These are phyloP conservation scores for Chalcis sispes DNA, from an alignment of 2,888 invertebrate genomes.

Conservation along the genomic window DNA sequence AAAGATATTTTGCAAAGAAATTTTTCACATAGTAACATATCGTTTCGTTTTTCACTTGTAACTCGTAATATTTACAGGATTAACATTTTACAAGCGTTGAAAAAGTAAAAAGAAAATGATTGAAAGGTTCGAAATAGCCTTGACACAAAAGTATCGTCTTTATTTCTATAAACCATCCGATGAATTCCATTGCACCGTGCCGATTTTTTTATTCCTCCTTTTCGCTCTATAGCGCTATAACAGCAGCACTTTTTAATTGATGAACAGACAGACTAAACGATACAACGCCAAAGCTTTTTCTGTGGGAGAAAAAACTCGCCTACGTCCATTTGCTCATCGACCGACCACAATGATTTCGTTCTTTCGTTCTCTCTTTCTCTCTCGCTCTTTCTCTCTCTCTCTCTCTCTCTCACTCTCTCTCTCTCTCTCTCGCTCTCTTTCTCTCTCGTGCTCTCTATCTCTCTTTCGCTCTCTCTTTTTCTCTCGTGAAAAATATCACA, in stretches of 20 bases:
- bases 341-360: slow-evolving; percentile 53
- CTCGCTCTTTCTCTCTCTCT: slow-evolving; percentile 31
- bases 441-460: slow-evolving; percentile 29
- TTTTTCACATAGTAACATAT: slow-evolving; percentile 55
- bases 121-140: slow-evolving; percentile 59
- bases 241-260: slow-evolving; percentile 57
- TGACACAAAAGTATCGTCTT: slow-evolving; percentile 60
- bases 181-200: slow-evolving; percentile 60
- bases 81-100: slow-evolving; percentile 59
- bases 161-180: slow-evolving; percentile 60
- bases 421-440: slow-evolving; percentile 35
- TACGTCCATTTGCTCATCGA: slow-evolving; percentile 57
- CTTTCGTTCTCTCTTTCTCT: slow-evolving; percentile 36
- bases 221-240: slow-evolving; percentile 56
- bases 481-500: slow-evolving; percentile 60
- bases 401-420: slow-evolving; percentile 31
- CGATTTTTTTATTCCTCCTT: slow-evolving; percentile 55
- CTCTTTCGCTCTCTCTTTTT: slow-evolving; percentile 46
- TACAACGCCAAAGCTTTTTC: slow-evolving; percentile 58
- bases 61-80: slow-evolving; percentile 61
- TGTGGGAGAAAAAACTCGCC: slow-evolving; percentile 55
- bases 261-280: slow-evolving; percentile 57
- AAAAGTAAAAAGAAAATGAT: slow-evolving; percentile 59
- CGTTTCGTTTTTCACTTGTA: slow-evolving; percentile 58
- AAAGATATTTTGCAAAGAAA: slow-evolving; percentile 52